Conservation (phyloP, 2,113 vertebrate genomes). For the Syngnathus scovelli region DNA sequence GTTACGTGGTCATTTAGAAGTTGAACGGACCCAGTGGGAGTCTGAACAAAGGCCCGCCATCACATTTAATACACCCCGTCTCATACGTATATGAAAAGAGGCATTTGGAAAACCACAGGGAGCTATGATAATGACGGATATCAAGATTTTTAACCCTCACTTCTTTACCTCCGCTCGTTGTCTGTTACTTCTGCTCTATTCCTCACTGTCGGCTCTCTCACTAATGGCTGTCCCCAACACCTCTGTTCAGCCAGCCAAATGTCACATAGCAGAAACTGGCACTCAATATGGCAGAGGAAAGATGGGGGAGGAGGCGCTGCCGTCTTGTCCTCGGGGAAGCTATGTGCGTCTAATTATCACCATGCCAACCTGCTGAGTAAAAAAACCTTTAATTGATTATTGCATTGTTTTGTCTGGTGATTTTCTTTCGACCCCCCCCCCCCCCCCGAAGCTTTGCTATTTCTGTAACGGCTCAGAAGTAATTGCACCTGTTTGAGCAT, state of each 20-base stretch:
- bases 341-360: constrained; percentile 26
- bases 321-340: constrained; percentile 54
- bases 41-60: constrained; percentile 51
- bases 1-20: constrained; percentile 22
- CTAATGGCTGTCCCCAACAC: constrained; percentile 62
- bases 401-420: background rate
- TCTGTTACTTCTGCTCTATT: constrained; percentile 33
- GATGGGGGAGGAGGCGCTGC: constrained; percentile 37
- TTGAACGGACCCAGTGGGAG: constrained; percentile 32
- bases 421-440: constrained; percentile 10
- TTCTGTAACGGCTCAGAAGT: background rate
- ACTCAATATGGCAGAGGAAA: constrained; percentile 60
- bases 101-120: constrained; percentile 57
- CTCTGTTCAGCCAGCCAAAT: constrained; percentile 73
- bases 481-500: background rate
- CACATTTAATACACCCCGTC: constrained; percentile 60
- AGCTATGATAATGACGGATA: constrained; percentile 62
- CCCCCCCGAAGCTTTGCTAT: background rate
- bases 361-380: constrained; percentile 25
- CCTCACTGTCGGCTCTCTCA: constrained; percentile 40
- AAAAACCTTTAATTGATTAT: constrained; percentile 11
- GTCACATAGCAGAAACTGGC: constrained; percentile 68
- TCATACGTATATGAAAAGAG: constrained; percentile 50
- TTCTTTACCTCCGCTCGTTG: constrained; percentile 24
- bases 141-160: constrained; percentile 45